Percentiles rank a stretch among this genome's conserved stretches.
Conservation (phyloP, 2,797 vertebrate species). For the Prionace glauca region DNA sequence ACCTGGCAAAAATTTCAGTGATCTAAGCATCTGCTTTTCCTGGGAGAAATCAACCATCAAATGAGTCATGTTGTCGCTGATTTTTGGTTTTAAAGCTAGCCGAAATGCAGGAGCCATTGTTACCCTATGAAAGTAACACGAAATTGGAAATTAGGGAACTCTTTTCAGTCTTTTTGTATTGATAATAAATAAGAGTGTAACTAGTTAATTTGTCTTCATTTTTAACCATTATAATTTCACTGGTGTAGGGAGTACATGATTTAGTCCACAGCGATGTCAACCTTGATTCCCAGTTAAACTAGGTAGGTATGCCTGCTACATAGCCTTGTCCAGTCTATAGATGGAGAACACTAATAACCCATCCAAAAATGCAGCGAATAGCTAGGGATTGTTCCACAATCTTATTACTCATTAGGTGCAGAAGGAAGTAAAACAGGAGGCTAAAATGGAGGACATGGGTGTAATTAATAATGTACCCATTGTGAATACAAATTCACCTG, state of each 20-base stretch:
- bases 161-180: background rate
- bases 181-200: background rate
- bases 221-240: background rate
- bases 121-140: conserved; percentile 59
- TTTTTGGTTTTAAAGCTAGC: conserved; percentile 72
- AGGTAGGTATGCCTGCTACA: background rate
- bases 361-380: background rate
- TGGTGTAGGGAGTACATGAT: background rate
- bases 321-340: background rate
- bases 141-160: background rate
- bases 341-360: background rate
- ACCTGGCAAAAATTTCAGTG: conserved; percentile 84
- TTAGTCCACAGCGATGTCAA: background rate
- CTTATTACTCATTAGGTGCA: background rate
- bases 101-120: conserved; percentile 86
- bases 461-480: background rate
- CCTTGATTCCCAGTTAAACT: background rate
- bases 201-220: background rate
- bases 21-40: conserved; percentile 71
- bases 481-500: background rate
- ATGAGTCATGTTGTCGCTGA: conserved; percentile 79
- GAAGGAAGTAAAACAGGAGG: background rate
- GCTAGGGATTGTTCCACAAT: background rate
- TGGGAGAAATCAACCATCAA: conserved; percentile 79
- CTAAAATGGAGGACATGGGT: background rate